Evolutionary conservation across 2,113 vertebrate genomes (phyloP), one percentile per base, ranked within the genome.

Genomic region (Amphilophus citrinellus): DNA sequence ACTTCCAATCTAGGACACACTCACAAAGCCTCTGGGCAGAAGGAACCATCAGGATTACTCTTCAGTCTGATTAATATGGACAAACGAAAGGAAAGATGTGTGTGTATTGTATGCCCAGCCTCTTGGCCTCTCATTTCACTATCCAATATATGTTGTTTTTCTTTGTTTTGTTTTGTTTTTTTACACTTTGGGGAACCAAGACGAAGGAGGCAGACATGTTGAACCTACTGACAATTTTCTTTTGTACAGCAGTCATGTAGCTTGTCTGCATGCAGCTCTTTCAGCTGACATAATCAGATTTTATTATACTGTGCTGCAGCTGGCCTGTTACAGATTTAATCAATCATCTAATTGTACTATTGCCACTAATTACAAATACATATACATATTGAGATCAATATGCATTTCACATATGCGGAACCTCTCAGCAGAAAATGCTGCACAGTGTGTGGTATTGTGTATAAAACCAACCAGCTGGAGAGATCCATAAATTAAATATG

Each of bases 1-100:
- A 44, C 82, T 90, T 90, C 81, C 88, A 90, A 93, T 91, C 86
- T 85, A 75, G 62, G 42, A 92, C 75, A 88, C 56, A 76, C 81
- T 87, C 77, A 44, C 71, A 37, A 80, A 91, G 84, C 44, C 73
- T 84, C 22, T 76, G 62, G 61, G 71, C 53, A 47, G 17, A 65
- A 89, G 61, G 59, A 87, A 42, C 24, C 76, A 35, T 73, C 6
- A 30, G 83, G 79, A 89, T 90, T 89, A 77, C 86, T 63, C 79
- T 83, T 77, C 59, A 63, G 39, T 83, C 82, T 90, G 86, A 91
- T 93, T 88, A 84, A 65, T 77, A 83, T 79, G 68, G 65, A 87
- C 15, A 7, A 42, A 83, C 24, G 47, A 86, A 76, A 32, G 65
- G 22, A 79, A 90, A 89, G 53, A 79, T 62, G 57, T 76, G 81